These are phyloP conservation scores for Papilio helenus DNA, from an alignment of 1,140 invertebrate species.

Conservation along the genomic window DNA sequence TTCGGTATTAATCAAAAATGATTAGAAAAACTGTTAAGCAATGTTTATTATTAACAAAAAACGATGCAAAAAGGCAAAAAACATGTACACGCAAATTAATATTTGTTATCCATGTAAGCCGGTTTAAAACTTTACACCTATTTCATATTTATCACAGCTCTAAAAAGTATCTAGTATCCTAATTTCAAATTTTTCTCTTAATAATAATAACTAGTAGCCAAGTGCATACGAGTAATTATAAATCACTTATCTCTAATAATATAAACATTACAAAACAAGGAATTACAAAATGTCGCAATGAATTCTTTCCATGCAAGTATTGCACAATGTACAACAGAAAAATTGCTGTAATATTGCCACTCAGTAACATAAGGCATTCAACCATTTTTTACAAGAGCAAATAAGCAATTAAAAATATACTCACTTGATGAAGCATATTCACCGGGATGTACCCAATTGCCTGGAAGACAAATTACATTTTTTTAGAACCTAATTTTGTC, in stretches of 20 bases:
- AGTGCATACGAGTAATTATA: not conserved
- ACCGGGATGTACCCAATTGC: conserved; percentile 98
- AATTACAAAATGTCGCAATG: conserved; percentile 10
- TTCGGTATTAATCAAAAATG: not conserved
- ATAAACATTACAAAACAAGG: conserved; percentile 21
- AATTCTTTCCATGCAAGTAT: not conserved
- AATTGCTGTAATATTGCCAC: not conserved
- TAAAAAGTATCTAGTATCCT: not conserved
- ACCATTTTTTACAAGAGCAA: not conserved
- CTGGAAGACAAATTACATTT: conserved; percentile 80
- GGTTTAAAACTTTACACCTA: not conserved
- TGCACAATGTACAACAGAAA: conserved; percentile 7
- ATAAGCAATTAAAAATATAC: conserved; percentile 37
- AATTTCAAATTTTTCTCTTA: not conserved
- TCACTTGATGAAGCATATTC: conserved; percentile 99
- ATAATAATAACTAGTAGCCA: not conserved
- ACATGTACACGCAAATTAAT: not conserved
- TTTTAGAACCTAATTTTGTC: conserved; percentile 16
- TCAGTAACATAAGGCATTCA: not conserved
- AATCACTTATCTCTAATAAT: conserved; percentile 30
- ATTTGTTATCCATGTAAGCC: not conserved
- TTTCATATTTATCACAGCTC: not conserved
- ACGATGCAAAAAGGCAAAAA: not conserved
- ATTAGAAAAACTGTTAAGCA: not conserved
- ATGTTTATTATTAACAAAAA: not conserved